These are phyloP conservation scores for Chloroceryle amazona DNA, from an alignment of 2,797 vertebrate genomes.

Conservation along the genomic window DNA sequence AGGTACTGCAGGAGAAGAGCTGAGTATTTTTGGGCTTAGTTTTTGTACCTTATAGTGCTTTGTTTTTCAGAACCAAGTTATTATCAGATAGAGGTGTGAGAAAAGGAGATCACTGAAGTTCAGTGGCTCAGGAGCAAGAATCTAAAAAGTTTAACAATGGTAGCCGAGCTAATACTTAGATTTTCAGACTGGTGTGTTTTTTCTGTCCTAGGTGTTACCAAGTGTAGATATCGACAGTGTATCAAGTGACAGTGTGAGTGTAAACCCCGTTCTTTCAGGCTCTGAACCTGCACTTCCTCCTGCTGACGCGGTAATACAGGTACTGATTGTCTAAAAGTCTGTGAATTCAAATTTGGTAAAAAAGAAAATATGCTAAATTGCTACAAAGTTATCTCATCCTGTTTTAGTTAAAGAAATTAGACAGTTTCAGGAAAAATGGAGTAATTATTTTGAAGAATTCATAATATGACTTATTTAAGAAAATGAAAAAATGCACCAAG, in stretches of 20 bases:
- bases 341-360: not conserved
- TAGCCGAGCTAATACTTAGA: not conserved
- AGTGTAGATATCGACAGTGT: conserved; percentile 86
- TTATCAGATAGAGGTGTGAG: not conserved
- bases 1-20: not conserved
- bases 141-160: not conserved
- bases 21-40: not conserved
- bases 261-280: not conserved
- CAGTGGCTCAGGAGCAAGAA: not conserved
- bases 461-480: not conserved
- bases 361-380: not conserved
- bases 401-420: not conserved
- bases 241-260: conserved; percentile 58
- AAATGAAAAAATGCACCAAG: not conserved
- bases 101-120: not conserved
- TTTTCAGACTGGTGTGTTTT: not conserved
- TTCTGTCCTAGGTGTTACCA: conserved; percentile 83
- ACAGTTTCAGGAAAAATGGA: not conserved
- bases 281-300: conserved; percentile 24
- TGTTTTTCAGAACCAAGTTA: not conserved
- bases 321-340: conserved; percentile 59
- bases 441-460: not conserved
- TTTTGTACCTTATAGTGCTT: not conserved
- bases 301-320: conserved; percentile 76
- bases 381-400: not conserved